A percentile compares a stretch with the other conserved stretches of the same genome.
These are phyloP conservation scores for Numenius phaeopus DNA, from an alignment of 2,797 vertebrate species.

Conservation along the genomic window DNA sequence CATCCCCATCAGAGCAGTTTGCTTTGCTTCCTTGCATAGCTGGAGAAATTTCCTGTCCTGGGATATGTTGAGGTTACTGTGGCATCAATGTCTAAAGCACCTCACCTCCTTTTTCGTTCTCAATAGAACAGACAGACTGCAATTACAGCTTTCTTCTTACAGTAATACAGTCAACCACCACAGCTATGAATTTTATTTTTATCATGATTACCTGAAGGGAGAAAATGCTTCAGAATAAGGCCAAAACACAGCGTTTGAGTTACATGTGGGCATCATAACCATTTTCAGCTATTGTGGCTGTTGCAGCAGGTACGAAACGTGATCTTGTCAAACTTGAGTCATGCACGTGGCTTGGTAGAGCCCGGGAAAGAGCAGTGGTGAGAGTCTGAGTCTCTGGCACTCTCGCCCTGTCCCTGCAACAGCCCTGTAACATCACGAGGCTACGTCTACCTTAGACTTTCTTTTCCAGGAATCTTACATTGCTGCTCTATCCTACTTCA, in stretches of 20 bases:
- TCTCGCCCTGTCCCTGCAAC: background rate
- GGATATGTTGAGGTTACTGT: background rate
- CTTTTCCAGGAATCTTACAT: background rate
- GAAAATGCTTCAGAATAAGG: background rate
- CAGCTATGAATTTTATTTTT: background rate
- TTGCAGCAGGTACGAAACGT: background rate
- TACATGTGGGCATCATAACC: background rate
- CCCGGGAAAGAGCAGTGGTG: background rate
- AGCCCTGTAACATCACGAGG: background rate
- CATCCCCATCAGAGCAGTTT: background rate
- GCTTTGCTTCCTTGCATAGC: background rate
- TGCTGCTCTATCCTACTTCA: background rate
- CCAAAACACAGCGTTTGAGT: background rate
- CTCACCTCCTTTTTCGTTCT: background rate
- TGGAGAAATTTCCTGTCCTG: background rate
- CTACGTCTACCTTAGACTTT: background rate
- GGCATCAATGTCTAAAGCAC: background rate
- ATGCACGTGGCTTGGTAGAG: background rate
- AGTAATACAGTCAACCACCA: background rate
- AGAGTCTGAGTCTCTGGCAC: background rate
- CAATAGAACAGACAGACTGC: background rate
- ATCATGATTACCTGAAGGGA: background rate
- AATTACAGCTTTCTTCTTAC: background rate
- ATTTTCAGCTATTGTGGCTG: background rate
- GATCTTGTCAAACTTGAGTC: background rate